Evolutionary conservation across 2,888 invertebrate species (phyloP).

Genomic region (Euproctis similis): DNA sequence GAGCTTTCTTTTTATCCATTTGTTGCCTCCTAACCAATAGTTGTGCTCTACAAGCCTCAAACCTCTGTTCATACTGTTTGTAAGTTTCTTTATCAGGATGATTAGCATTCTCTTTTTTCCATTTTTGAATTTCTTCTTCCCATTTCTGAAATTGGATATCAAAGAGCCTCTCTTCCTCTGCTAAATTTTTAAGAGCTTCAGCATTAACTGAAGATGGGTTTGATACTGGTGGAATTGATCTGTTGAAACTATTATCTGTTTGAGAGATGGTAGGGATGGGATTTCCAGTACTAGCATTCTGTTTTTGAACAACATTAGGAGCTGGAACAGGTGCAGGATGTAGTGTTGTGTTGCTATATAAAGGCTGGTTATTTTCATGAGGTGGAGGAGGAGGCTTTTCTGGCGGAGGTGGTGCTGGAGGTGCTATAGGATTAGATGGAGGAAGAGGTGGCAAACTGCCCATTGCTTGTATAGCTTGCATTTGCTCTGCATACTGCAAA

Average conservation of each 20-base stretch:
- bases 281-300: conserved; percentile 19
- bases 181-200: conserved; percentile 57
- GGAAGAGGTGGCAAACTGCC: conserved; percentile 42
- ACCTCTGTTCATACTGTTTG: conserved; percentile 89
- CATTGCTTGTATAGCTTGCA: conserved; percentile 48
- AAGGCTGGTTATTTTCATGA: conserved; percentile 61
- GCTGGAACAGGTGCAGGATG: conserved; percentile 27
- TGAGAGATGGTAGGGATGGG: conserved; percentile 23
- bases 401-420: conserved; percentile 33
- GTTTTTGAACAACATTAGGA: conserved; percentile 19
- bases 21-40: conserved; percentile 86
- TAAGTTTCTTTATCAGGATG: conserved; percentile 94
- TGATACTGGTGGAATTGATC: conserved; percentile 34
- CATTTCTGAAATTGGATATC: conserved; percentile 92
- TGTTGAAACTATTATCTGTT: conserved; percentile 44
- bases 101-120: conserved; percentile 93
- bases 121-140: conserved; percentile 93
- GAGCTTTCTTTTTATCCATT: conserved; percentile 81
- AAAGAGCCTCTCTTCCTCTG: conserved; percentile 88
- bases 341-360: conserved; percentile 31
- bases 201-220: conserved; percentile 31
- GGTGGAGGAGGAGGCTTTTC: conserved; percentile 51
- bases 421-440: conserved; percentile 39
- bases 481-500: conserved; percentile 60
- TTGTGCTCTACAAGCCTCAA: conserved; percentile 88